These are phyloP conservation scores for Apistogramma diplotaenia DNA, from an alignment of 2,113 vertebrate species.

Conservation along the genomic window DNA sequence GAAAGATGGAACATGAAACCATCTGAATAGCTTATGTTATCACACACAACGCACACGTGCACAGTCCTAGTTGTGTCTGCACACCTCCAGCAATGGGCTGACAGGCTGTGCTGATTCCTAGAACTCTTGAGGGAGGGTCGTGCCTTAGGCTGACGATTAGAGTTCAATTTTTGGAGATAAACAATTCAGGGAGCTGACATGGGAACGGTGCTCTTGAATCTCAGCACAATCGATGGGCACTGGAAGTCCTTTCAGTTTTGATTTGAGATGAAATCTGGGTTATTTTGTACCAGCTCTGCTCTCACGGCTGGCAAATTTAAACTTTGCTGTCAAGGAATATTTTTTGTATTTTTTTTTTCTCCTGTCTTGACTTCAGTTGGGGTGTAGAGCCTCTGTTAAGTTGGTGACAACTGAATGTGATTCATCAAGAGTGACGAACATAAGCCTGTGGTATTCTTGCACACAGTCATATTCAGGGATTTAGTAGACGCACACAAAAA, in stretches of 20 bases:
- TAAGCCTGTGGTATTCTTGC: constrained; percentile 7
- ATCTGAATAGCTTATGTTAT: constrained; percentile 1
- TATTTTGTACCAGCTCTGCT: constrained; percentile 16
- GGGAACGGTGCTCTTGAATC: constrained; percentile 12
- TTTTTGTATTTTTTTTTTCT: not conserved
- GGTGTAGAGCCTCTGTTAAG: constrained; percentile 5
- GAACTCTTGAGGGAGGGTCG: constrained; percentile 18
- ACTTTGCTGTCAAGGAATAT: constrained; percentile 24
- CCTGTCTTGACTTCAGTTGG: constrained; percentile 10
- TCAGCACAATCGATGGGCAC: not conserved
- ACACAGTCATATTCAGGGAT: constrained; percentile 14
- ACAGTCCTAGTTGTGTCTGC: not conserved
- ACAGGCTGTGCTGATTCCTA: constrained; percentile 35
- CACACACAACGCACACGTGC: not conserved
- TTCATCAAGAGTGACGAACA: constrained; percentile 27
- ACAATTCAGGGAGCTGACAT: constrained; percentile 27
- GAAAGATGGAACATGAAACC: not conserved
- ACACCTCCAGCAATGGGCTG: constrained; percentile 35
- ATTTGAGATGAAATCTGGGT: constrained; percentile 8
- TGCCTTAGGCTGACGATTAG: constrained; percentile 39
- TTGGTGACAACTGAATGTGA: constrained; percentile 26
- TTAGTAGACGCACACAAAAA: not conserved
- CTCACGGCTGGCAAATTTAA: constrained; percentile 20
- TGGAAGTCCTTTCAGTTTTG: constrained; percentile 9
- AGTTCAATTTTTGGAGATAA: constrained; percentile 30